Base-by-base conservation (phyloP, 23 tunicate genomes). In the Halocynthia aurantium region DNA sequence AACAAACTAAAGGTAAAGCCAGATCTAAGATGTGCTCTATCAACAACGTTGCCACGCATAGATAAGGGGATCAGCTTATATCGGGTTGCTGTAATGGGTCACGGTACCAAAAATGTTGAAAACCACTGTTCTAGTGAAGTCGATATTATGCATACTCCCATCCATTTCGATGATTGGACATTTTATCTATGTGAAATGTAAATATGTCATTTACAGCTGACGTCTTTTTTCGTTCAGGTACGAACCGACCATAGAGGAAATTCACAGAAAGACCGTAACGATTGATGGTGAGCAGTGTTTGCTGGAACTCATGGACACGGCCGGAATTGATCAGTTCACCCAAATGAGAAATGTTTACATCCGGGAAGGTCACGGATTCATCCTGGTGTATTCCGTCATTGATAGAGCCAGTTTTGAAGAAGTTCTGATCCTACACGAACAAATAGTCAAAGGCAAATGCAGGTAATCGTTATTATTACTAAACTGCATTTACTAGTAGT, bases 291-390 rank as follows among this genome's bases (percentile, higher is more conserved):
- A 85, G 65, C 70, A 73, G 44, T 85, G 82, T 68, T 21, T 77
- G 77, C 51, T 91, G n/a, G 97, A 91, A 74, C 31, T 91, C 7
- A 77, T 83, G n/a, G 97, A 91, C 54, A 91, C 97, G n/a, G 97
- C 97, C 17, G 97, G 97, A 10, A 85, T 91, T 83, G 97, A 91
- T 22, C 97, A 91, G 81, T 91, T 91, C 52, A 83, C 87, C 12
- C 90, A 85, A 74, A 85, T 91, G 97, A 81, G 90, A 67, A 90
- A 91, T 49, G 72, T 85, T 15, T 85, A 91, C 80, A 91, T 91
- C 54, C 77, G 80, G 21, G 88, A 91, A 52, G 84, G 97, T 40
- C 92, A 91, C 53, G 97, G 97, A 50, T 91, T 91, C 76, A 91
- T 91, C 10, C 72, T 91, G 11, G 97, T 91, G 8, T 91, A 91